Evolutionary conservation across 2,797 vertebrate genomes (phyloP).

Genomic region (Mastacembelus armatus): DNA sequence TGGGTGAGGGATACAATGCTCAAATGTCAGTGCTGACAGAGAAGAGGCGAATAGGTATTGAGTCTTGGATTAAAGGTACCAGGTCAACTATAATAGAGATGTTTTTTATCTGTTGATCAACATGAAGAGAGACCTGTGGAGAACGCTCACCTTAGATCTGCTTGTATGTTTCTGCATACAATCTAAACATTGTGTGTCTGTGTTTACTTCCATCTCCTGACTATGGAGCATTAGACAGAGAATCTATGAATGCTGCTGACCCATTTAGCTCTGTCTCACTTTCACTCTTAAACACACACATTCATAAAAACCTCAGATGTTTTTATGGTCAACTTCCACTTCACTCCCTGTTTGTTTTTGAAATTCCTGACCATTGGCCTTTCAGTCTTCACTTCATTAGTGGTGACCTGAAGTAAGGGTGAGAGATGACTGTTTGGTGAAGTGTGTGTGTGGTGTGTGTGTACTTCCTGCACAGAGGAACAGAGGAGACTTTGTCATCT

Average conservation of each 20-base stretch:
- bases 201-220: constrained; percentile 49
- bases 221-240: constrained; percentile 48
- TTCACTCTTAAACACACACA: constrained; percentile 13
- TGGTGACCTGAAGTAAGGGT: constrained; percentile 47
- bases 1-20: constrained; percentile 21
- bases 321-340: constrained; percentile 45
- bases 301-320: constrained; percentile 25
- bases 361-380: constrained; percentile 53
- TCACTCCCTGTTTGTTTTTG: constrained; percentile 62
- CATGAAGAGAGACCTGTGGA: neutral
- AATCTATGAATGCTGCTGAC: constrained; percentile 60
- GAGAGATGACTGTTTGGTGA: constrained; percentile 55
- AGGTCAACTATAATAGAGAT: neutral
- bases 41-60: constrained; percentile 20
- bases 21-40: constrained; percentile 48
- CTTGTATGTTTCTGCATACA: neutral
- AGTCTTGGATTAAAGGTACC: constrained; percentile 10
- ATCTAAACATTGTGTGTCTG: neutral
- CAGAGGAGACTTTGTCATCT: constrained; percentile 68
- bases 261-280: constrained; percentile 49
- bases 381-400: constrained; percentile 40
- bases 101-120: constrained; percentile 13
- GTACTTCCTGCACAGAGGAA: constrained; percentile 32
- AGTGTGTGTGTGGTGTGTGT: constrained; percentile 30
- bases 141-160: constrained; percentile 1